Conservation (phyloP, 2,888 invertebrate species). For the Stenoptilia bipunctidactyla region DNA sequence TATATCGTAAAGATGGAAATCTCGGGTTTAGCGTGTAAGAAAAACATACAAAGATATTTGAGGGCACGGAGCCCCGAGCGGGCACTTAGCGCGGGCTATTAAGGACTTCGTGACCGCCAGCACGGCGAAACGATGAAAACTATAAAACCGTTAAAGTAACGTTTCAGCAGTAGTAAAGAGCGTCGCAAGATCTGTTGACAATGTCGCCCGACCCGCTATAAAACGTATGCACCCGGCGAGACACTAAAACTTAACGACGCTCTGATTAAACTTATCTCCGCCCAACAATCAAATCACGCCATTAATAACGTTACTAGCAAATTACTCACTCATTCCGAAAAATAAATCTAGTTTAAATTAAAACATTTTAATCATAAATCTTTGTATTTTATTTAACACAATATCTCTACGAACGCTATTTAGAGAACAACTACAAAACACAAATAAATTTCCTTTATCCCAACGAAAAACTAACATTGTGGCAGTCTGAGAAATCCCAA, state of each 20-base stretch:
- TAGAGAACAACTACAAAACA: no score
- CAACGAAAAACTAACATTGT: no score
- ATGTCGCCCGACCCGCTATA: conserved; percentile 65
- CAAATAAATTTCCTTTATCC: no score
- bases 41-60: conserved; percentile 53
- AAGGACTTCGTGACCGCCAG: conserved; percentile 63
- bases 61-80: conserved; percentile 58
- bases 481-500: no score
- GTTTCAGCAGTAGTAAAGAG: conserved; percentile 70
- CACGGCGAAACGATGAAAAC: conserved; percentile 66
- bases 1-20: conserved; percentile 63
- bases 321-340: background rate
- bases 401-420: no score
- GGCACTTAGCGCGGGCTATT: conserved; percentile 67
- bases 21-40: conserved; percentile 42
- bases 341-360: no score
- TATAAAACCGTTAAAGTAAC: conserved; percentile 71
- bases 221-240: conserved; percentile 65
- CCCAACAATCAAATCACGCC: conserved; percentile 45
- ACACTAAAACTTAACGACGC: conserved; percentile 65
- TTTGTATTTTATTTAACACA: no score
- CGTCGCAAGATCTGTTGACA: conserved; percentile 70
- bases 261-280: conserved; percentile 67
- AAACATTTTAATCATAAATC: no score
- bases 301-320: conserved; percentile 37